Conservation (phyloP, 2,797 vertebrate genomes). For the Halcyon chelicuti region DNA sequence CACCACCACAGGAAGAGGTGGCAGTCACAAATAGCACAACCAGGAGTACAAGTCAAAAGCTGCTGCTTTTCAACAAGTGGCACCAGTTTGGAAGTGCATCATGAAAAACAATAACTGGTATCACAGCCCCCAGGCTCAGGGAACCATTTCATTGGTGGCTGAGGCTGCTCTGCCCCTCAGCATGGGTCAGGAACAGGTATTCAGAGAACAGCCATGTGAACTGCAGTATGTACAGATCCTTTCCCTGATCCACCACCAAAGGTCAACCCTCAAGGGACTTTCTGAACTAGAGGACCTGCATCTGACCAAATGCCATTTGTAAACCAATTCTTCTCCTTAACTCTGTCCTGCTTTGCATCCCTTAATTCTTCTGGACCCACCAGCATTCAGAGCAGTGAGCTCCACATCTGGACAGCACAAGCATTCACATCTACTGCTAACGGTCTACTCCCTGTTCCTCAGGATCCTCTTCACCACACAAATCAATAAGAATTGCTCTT, state of each 20-base stretch:
- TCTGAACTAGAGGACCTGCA: background rate
- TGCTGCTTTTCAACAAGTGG: background rate
- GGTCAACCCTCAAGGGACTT: background rate
- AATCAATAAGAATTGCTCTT: background rate
- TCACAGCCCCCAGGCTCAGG: background rate
- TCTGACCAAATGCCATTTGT: background rate
- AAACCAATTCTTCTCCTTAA: background rate
- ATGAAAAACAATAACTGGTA: background rate
- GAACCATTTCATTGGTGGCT: background rate
- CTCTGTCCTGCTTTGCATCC: background rate
- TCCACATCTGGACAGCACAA: background rate
- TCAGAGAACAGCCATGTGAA: background rate
- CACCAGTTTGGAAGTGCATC: background rate
- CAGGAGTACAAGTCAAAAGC: background rate
- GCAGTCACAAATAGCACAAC: background rate
- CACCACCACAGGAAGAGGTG: background rate
- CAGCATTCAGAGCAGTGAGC: background rate
- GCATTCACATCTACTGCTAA: background rate
- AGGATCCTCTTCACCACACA: background rate
- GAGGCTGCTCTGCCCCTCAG: background rate
- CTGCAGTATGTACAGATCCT: fast-evolving
- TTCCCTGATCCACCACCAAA: background rate
- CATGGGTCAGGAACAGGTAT: background rate
- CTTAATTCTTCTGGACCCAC: background rate
- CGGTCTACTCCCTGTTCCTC: fast-evolving